Conservation (phyloP, 2,113 vertebrate species). For the Leptobrachium ailaonicum region DNA sequence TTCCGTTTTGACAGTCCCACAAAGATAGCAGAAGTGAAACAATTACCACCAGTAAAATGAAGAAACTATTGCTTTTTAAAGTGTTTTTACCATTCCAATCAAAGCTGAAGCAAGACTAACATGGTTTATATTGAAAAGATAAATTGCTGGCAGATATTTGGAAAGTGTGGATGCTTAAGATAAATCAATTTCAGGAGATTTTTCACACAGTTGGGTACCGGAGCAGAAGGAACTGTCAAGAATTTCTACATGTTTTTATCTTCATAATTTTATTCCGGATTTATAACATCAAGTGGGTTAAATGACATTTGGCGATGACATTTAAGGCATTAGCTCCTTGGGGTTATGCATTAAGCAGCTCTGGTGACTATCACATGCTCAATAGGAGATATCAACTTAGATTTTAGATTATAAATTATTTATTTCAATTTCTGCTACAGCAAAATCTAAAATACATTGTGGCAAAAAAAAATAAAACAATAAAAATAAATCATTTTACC, state of each 20-base stretch:
- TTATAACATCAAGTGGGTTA: background rate
- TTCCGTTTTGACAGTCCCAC: constrained; percentile 53
- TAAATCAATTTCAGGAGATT: constrained; percentile 42
- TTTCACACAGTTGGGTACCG: constrained; percentile 21
- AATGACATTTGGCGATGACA: constrained; percentile 34
- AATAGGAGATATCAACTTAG: background rate
- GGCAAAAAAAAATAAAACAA: no score
- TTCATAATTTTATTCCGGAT: constrained; percentile 19
- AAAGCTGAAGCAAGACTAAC: constrained; percentile 35
- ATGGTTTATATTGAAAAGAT: constrained; percentile 57
- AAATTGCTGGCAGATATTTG: constrained; percentile 57
- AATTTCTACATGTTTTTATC: constrained; percentile 20
- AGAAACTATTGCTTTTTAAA: constrained; percentile 51
- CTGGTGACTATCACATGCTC: constrained; percentile 6
- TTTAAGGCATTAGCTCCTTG: constrained; percentile 6
- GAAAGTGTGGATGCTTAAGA: constrained; percentile 29
- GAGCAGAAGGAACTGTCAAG: background rate
- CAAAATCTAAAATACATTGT: no score
- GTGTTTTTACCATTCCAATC: constrained; percentile 34
- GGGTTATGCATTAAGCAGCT: constrained; percentile 2
- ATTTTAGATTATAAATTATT: no score
- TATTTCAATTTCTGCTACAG: no score
- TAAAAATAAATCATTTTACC: no score
- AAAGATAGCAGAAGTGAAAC: constrained; percentile 47
- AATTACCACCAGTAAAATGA: constrained; percentile 51